These are phyloP conservation scores for Eudyptes chrysolophus DNA, from an alignment of 2,113 vertebrate genomes.

Conservation along the genomic window DNA sequence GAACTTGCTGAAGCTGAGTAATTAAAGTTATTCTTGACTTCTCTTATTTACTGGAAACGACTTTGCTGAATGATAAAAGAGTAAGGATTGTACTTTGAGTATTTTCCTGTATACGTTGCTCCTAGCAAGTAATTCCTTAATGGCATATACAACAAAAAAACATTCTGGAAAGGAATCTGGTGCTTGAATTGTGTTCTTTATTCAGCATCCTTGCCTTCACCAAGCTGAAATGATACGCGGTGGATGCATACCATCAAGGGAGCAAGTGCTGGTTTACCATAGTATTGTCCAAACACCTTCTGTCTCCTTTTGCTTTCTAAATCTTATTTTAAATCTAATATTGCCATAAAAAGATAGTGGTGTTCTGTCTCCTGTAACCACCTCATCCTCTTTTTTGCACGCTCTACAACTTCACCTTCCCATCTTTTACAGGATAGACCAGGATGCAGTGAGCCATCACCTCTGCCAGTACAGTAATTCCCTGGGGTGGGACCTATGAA, in stretches of 20 bases:
- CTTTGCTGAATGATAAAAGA: slow-evolving; percentile 34
- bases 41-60: slow-evolving; percentile 42
- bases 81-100: not conserved
- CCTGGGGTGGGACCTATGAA: not conserved
- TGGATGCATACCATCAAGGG: not conserved
- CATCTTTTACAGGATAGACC: not conserved
- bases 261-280: not conserved
- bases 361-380: not conserved
- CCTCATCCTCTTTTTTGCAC: not conserved
- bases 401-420: not conserved
- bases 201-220: not conserved
- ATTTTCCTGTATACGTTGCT: not conserved
- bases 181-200: not conserved
- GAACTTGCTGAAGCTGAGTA: slow-evolving; percentile 40
- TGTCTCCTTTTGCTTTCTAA: not conserved
- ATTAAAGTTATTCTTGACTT: slow-evolving; percentile 61
- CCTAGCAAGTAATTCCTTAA: slow-evolving; percentile 21
- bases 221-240: not conserved
- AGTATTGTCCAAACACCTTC: not conserved
- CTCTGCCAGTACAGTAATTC: not conserved
- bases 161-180: not conserved
- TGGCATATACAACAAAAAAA: not conserved
- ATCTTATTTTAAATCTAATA: not conserved
- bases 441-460: not conserved
- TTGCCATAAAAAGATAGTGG: not conserved